Conservation (phyloP, 2,888 invertebrate genomes). For the Tipula confusa region DNA sequence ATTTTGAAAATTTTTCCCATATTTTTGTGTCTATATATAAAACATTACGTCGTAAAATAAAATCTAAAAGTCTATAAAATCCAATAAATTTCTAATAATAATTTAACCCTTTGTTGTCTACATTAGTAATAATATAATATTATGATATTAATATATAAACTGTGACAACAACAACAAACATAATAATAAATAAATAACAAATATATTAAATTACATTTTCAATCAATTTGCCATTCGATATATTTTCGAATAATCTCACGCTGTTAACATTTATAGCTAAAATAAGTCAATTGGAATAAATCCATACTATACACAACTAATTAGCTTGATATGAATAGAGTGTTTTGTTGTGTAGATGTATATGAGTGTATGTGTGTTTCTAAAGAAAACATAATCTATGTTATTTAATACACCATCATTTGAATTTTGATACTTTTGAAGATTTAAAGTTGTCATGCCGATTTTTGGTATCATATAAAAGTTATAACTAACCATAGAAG, state of each 20-base stretch:
- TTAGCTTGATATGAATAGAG: not conserved
- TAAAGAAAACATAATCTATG: no score
- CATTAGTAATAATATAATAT: not conserved
- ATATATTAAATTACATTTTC: not conserved
- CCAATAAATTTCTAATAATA: no score
- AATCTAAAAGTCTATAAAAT: not conserved
- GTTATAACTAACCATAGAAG: no score
- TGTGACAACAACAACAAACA: not conserved
- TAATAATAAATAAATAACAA: no score
- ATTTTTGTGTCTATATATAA: not conserved
- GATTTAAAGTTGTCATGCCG: no score
- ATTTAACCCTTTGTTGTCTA: not conserved
- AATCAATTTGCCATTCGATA: not conserved
- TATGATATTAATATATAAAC: not conserved
- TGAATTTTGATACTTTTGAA: no score
- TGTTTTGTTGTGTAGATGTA: not conserved
- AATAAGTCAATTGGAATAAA: not conserved
- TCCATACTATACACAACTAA: not conserved
- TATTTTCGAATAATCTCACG: not conserved
- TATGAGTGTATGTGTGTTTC: no score
- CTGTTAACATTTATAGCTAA: not conserved
- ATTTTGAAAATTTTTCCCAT: no score
- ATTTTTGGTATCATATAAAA: no score
- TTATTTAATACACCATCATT: no score
- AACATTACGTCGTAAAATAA: not conserved